Conservation (phyloP, 1,140 invertebrate genomes). For the Drosophila ambigua region DNA sequence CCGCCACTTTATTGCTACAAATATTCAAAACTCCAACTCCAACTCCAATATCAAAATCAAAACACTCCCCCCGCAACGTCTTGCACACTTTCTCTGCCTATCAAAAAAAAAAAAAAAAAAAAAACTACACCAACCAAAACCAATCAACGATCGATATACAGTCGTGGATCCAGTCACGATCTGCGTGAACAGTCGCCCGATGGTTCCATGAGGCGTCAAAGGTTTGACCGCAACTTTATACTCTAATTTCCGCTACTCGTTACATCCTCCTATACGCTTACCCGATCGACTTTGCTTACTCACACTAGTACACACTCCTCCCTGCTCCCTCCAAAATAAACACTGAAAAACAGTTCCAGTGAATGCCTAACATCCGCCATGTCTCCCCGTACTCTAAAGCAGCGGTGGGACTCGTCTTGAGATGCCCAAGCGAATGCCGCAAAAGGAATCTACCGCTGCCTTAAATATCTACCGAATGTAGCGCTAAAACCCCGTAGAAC, state of each 20-base stretch:
- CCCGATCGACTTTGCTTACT: conserved; percentile 60
- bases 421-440: too few species aligned
- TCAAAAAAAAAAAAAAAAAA: conserved; percentile 36
- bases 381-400: neutral
- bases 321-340: neutral
- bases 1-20: conserved; percentile 69
- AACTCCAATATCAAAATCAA: conserved; percentile 25
- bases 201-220: conserved; percentile 87
- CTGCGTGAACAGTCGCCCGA: conserved; percentile 88
- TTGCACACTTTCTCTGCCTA: conserved; percentile 74
- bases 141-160: conserved; percentile 67
- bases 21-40: conserved; percentile 36
- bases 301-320: conserved; percentile 17
- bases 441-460: too few species aligned
- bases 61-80: conserved; percentile 64
- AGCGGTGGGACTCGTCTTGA: too few species aligned
- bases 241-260: conserved; percentile 57
- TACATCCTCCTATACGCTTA: conserved; percentile 40
- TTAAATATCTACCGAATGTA: conserved; percentile 14
- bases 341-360: conserved; percentile 19
- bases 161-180: conserved; percentile 88
- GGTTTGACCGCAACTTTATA: conserved; percentile 85
- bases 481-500: conserved; percentile 48
- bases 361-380: conserved; percentile 45
- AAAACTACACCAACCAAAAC: conserved; percentile 54